phyloP scores from a whole-genome alignment of 2,888 invertebrate genomes.

The Sicus ferrugineus region DNA sequence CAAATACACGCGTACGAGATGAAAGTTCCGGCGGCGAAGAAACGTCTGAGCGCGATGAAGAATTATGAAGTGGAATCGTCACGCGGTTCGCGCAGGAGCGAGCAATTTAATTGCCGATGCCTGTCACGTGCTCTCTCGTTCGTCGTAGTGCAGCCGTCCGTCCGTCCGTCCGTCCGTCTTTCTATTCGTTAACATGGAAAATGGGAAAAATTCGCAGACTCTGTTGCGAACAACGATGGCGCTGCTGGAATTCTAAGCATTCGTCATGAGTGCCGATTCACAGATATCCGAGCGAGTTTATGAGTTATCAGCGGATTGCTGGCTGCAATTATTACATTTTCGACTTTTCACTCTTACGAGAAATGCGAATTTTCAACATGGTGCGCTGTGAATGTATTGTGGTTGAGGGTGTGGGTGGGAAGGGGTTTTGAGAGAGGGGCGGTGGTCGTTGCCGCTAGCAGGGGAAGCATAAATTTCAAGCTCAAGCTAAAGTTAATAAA shows the following conservation, averaged over 20 bases:
- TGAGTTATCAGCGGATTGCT: conserved; percentile 20
- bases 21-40: conserved; percentile 22
- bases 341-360: neutral
- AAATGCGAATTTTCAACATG: neutral
- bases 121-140: conserved; percentile 58
- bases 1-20: no score
- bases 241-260: conserved; percentile 7
- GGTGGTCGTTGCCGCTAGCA: neutral
- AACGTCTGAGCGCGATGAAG: conserved; percentile 17
- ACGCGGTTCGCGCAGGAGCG: neutral
- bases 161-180: no score
- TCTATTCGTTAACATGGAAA: conserved; percentile 29
- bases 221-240: no score
- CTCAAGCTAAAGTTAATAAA: conserved; percentile 22
- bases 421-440: no score
- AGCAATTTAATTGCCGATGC: conserved; percentile 57
- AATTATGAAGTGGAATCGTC: conserved; percentile 19
- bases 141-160: conserved; percentile 20
- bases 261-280: neutral
- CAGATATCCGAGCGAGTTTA: neutral
- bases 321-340: conserved; percentile 26
- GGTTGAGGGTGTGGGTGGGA: no score
- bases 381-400: no score
- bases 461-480: conserved; percentile 24
- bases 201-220: conserved; percentile 19